These are phyloP conservation scores for Ametastegia equiseti DNA, from an alignment of 2,888 invertebrate genomes.

Conservation along the genomic window DNA sequence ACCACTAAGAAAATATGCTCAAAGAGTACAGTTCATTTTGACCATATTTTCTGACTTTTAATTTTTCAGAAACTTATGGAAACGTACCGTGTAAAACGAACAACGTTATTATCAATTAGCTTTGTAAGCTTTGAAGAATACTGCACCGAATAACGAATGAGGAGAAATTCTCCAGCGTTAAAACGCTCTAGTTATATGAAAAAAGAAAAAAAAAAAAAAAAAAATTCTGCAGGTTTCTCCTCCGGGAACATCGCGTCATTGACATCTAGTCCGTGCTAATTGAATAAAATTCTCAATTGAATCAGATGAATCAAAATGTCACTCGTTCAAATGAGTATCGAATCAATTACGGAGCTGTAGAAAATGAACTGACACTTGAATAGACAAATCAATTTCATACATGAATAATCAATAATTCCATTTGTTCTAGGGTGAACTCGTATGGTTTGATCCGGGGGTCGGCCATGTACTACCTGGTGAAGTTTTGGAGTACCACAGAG, in stretches of 20 bases:
- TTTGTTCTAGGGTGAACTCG: slow-evolving; percentile 84
- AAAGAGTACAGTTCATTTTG: not conserved
- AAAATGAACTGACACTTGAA: not conserved
- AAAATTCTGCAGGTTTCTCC: not conserved
- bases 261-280: not conserved
- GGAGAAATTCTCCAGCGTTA: not conserved
- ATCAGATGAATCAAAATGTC: not conserved
- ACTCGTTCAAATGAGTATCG: not conserved
- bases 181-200: not conserved
- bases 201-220: not conserved
- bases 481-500: slow-evolving; percentile 92
- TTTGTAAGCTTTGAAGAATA: not conserved
- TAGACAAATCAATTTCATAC: not conserved
- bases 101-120: not conserved
- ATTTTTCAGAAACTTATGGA: too few relatives aligned
- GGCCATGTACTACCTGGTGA: slow-evolving; percentile 94
- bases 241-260: not conserved
- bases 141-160: not conserved
- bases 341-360: not conserved
- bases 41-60: too few relatives aligned
- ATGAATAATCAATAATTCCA: slow-evolving; percentile 36
- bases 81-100: not conserved
- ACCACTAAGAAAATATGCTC: not conserved
- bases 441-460: slow-evolving; percentile 96
- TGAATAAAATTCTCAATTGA: not conserved